Evolutionary conservation across 1,140 invertebrate genomes (phyloP).

Genomic region (Paraescarpia echinospica): DNA sequence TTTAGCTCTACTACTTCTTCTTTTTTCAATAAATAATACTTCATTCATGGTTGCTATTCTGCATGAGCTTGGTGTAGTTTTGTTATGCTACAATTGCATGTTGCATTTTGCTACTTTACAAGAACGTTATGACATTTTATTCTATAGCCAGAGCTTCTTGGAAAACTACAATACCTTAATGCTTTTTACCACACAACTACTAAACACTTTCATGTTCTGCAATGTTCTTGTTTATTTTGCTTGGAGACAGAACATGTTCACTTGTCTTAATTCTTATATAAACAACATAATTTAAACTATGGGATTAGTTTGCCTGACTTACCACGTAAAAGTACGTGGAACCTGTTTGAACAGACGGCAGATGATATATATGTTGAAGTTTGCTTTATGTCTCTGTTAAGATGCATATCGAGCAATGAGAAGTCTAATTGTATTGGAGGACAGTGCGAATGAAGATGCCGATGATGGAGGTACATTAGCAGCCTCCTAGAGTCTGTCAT

Average conservation of each 20-base stretch:
- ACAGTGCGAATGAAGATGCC: background rate
- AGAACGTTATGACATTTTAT: background rate
- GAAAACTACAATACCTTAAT: background rate
- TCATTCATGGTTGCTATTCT: background rate
- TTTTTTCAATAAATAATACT: background rate
- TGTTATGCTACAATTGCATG: background rate
- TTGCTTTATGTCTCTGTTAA: background rate
- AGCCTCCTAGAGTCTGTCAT: background rate
- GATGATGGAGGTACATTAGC: background rate
- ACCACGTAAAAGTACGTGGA: background rate
- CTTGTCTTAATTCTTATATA: background rate
- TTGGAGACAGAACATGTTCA: background rate
- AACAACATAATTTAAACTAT: background rate
- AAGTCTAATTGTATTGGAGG: background rate
- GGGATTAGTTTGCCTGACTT: background rate
- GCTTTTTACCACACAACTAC: background rate
- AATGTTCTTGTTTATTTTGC: background rate
- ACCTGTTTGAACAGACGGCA: background rate
- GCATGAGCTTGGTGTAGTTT: background rate
- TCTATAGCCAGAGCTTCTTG: background rate
- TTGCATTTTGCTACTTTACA: background rate
- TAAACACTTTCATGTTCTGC: background rate
- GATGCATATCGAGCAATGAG: background rate
- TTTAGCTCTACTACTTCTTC: background rate
- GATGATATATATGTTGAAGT: background rate